Evolutionary conservation across 2,113 vertebrate genomes (phyloP).

Genomic region (Nerophis ophidion): DNA sequence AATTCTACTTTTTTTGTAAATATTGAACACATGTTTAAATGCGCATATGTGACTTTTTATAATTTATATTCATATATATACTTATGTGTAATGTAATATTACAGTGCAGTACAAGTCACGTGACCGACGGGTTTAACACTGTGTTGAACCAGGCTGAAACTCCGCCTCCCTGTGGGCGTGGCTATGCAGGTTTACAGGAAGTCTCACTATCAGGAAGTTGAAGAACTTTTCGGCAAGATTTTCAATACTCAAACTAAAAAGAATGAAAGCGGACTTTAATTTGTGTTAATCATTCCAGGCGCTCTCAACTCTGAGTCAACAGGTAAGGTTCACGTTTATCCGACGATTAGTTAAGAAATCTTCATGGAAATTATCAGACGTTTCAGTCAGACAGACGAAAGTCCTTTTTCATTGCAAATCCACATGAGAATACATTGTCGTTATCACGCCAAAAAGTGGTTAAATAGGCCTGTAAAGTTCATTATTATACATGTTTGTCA

Average conservation of each 20-base stretch:
- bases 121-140: too few species aligned
- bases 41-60: too few species aligned
- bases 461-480: not conserved
- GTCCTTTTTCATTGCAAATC: not conserved
- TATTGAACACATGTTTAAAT: too few species aligned
- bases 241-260: constrained; percentile 15
- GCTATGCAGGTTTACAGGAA: constrained; percentile 63
- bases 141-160: not conserved
- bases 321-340: not conserved
- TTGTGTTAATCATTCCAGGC: not conserved
- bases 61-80: too few species aligned
- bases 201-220: constrained; percentile 62
- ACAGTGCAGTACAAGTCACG: too few species aligned
- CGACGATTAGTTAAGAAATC: too few species aligned
- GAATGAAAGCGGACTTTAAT: not conserved
- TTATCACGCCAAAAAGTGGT: not conserved
- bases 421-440: not conserved
- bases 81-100: too few species aligned
- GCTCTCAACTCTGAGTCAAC: not conserved
- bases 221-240: constrained; percentile 20
- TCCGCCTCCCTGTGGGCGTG: constrained; percentile 41
- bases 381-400: not conserved
- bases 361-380: not conserved
- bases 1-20: too few species aligned
- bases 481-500: not conserved